Conservation (phyloP, 2,888 invertebrate genomes). For the Gortyna flavago region DNA sequence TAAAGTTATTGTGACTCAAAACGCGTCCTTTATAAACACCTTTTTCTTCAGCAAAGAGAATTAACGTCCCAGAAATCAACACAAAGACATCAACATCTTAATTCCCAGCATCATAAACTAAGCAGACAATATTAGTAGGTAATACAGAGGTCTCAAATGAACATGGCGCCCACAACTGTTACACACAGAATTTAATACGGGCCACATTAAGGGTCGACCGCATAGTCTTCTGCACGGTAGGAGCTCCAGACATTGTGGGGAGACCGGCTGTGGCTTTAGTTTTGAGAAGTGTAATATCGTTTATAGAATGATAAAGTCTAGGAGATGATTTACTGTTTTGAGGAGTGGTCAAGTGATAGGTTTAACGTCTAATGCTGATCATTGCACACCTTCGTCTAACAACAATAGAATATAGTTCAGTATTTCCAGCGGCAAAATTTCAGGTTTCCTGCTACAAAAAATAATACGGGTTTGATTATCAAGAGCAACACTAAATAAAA, state of each 20-base stretch:
- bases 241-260: conserved; percentile 46
- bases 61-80: neutral
- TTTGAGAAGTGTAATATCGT: neutral
- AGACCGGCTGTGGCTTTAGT: conserved; percentile 11
- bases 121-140: conserved; percentile 62
- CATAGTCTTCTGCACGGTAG: conserved; percentile 63
- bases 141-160: conserved; percentile 64
- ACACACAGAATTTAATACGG: conserved; percentile 70
- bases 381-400: neutral
- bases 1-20: neutral
- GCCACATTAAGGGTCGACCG: conserved; percentile 65
- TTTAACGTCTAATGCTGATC: neutral
- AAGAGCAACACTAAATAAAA: neutral
- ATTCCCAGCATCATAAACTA: conserved; percentile 46
- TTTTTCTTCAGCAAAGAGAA: neutral
- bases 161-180: conserved; percentile 66
- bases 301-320: neutral
- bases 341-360: neutral
- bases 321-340: neutral
- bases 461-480: too few species aligned
- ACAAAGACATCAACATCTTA: conserved; percentile 13
- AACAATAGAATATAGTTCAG: neutral
- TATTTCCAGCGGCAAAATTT: too few species aligned
- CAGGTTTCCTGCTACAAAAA: neutral
- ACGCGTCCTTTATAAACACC: neutral